Evolutionary conservation across 1,140 invertebrate species (phyloP).

Genomic region (Leucophenga varia): DNA sequence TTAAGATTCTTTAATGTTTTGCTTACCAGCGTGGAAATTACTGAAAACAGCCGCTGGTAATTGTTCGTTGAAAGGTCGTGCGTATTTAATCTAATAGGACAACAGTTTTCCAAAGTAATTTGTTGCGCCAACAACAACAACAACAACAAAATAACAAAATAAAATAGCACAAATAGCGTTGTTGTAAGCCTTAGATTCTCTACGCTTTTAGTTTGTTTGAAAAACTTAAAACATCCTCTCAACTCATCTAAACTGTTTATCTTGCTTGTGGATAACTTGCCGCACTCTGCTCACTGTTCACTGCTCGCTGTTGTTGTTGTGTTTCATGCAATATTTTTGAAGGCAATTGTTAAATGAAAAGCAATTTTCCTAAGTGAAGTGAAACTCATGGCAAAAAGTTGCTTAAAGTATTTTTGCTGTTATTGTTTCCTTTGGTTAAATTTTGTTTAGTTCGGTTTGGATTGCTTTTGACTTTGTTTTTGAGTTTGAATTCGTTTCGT

Average conservation of each 20-base stretch:
- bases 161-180: no score
- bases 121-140: slow-evolving; percentile 14
- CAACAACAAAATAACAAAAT: no score
- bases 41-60: slow-evolving; percentile 51
- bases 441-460: no score
- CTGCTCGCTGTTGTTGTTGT: slow-evolving; percentile 5
- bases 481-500: no score
- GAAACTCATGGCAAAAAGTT: slow-evolving; percentile 35
- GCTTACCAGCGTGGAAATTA: slow-evolving; percentile 26
- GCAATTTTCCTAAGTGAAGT: slow-evolving; percentile 32
- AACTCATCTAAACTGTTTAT: no score
- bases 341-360: slow-evolving; percentile 30
- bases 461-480: no score
- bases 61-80: slow-evolving; percentile 36
- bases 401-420: slow-evolving; percentile 45
- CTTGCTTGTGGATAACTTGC: no score
- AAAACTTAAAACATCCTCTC: no score
- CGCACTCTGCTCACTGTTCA: not conserved
- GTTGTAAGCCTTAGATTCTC: no score
- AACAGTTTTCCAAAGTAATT: slow-evolving; percentile 53
- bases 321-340: no score
- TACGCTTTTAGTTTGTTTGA: no score
- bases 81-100: slow-evolving; percentile 47
- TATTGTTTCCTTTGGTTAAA: slow-evolving; percentile 46
- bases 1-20: no score